Evolutionary conservation across 2,113 vertebrate genomes (phyloP), one percentile per base, ranked within the genome.

Genomic region (Rostratula benghalensis): DNA sequence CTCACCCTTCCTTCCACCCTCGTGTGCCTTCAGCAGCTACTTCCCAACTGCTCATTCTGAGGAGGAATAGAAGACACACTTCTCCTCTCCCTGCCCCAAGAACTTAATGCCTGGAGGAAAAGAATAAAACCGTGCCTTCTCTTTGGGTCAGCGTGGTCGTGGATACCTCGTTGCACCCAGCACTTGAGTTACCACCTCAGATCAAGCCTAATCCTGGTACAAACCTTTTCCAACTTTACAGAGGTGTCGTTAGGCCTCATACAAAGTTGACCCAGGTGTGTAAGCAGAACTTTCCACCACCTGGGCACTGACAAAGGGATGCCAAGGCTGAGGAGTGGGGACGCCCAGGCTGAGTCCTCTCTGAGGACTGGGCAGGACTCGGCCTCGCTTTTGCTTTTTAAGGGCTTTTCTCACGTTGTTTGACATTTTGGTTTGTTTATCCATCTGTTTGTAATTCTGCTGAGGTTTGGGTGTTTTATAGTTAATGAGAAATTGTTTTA

Each of bases 401-500:
- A 75, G 50, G 73, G 59, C 13, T 78, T 68, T 74, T 92, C 54
- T 51, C 59, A 16, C 7, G 28, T 81, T 61, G 51, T 68, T 78
- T 35, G 65, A 78, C 61, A 73, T 63, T 31, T 64, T 10, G 17
- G 51, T 9, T 69, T 93, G 83, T 93, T 95, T 81, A 80, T 17
- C 69, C 94, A 93, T 91, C 83, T 93, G 94, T 84, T 87, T 77
- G 91, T 39, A 93, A 95, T 93, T 88, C 91, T 88, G 88, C 57
- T 88, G 88, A 95, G 88, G 74, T 88, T 81, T 81, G 88, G 94
- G 91, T 88, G 83, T 61, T 95, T 73, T 57, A 77, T 23, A 81
- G 79, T 60, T 84, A 93, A 88, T 7, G 41, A 84, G 88, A 61
- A 87, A 88, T 77, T 30, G 41, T 30, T 91, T 67, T 57, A 46